Evolutionary conservation across 1,140 invertebrate genomes (phyloP).

Genomic region (Ditylenchus dipsaci): DNA sequence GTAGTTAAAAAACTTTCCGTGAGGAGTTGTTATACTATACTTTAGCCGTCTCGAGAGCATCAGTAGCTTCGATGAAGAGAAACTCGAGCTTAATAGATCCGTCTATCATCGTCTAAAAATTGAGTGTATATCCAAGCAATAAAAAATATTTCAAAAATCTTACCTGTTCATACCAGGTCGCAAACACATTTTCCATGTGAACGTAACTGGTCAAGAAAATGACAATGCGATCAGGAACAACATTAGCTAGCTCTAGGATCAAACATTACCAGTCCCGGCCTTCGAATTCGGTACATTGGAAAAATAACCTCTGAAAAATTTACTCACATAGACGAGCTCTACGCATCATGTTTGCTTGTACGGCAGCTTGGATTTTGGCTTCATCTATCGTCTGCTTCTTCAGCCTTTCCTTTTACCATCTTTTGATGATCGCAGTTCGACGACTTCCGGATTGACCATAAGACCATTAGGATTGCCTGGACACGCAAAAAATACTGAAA

Average conservation of each 20-base stretch:
- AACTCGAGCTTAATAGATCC: slow-evolving; percentile 83
- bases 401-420: too few species aligned
- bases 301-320: too few species aligned
- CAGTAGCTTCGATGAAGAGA: slow-evolving; percentile 97
- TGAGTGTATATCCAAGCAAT: slow-evolving; percentile 4
- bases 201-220: slow-evolving; percentile 93
- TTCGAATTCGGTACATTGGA: slow-evolving; percentile 96
- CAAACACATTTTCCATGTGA: slow-evolving; percentile 92
- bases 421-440: too few species aligned
- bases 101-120: slow-evolving; percentile 79
- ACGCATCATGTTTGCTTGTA: too few species aligned
- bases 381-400: too few species aligned
- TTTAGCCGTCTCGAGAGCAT: slow-evolving; percentile 94
- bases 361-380: too few species aligned
- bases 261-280: slow-evolving; percentile 88
- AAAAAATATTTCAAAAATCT: slow-evolving; percentile 19
- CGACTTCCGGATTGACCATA: too few species aligned
- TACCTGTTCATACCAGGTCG: slow-evolving; percentile 75
- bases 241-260: slow-evolving; percentile 82
- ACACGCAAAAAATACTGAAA: too few species aligned
- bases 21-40: too few species aligned
- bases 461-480: too few species aligned
- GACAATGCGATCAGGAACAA: slow-evolving; percentile 87
- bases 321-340: too few species aligned
- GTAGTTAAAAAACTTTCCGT: too few species aligned